A percentile compares a stretch with the other conserved stretches of the same genome.
Conservation (phyloP, 2,113 vertebrate species). For the Ascaphus truei region DNA sequence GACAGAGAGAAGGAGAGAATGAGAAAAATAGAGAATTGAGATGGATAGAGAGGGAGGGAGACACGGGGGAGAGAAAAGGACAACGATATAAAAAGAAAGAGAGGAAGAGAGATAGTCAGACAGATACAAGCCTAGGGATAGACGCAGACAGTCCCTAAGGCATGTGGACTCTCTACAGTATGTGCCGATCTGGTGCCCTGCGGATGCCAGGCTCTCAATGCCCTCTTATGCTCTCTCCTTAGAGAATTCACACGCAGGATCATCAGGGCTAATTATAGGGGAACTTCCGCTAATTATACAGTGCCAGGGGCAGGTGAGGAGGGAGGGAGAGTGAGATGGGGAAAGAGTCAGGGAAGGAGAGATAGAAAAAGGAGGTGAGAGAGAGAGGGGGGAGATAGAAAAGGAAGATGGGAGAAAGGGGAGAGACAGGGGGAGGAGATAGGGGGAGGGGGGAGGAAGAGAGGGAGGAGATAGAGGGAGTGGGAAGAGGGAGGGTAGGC, state of each 20-base stretch:
- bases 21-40: too few species aligned
- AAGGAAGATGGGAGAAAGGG: neutral
- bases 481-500: too few species aligned
- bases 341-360: neutral
- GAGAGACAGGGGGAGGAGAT: neutral
- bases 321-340: neutral
- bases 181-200: neutral
- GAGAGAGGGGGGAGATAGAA: neutral
- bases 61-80: too few species aligned
- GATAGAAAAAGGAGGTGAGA: neutral
- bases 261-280: constrained; percentile 7
- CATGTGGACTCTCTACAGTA: neutral
- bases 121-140: neutral
- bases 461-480: too few species aligned
- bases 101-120: neutral
- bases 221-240: neutral
- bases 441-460: too few species aligned
- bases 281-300: constrained; percentile 10
- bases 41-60: too few species aligned
- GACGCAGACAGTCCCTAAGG: neutral
- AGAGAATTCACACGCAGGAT: neutral
- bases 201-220: neutral
- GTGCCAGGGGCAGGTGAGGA: constrained; percentile 3
- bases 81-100: too few species aligned
- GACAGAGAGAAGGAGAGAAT: too few species aligned